Evolutionary conservation across 92 coral and sea anemone species (phyloP).

Genomic region (Epizoanthus ramosus): DNA sequence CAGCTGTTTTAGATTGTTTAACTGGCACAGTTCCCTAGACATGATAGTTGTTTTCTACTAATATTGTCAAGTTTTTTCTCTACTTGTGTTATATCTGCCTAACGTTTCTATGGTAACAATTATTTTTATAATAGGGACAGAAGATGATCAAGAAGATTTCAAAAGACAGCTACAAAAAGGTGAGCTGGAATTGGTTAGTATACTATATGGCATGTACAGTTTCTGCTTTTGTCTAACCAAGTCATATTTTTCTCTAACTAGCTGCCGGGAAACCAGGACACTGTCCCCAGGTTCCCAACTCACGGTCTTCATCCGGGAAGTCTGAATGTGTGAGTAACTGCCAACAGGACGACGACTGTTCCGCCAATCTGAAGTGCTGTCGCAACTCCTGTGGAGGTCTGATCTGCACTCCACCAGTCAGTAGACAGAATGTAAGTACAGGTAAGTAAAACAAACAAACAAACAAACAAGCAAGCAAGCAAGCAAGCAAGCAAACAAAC

Average conservation of each 20-base stretch:
- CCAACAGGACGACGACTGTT: slow-evolving; percentile 39
- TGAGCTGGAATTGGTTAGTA: not conserved
- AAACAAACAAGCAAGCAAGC: too few species aligned
- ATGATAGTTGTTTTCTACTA: too few species aligned
- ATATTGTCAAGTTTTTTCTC: too few species aligned
- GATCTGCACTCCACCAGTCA: slow-evolving; percentile 16
- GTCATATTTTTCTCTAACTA: not conserved
- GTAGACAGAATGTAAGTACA: not conserved
- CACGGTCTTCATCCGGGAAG: not conserved
- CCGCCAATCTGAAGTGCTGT: slow-evolving; percentile 31
- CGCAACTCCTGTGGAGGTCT: slow-evolving; percentile 20
- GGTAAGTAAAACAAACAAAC: slow-evolving; percentile 10
- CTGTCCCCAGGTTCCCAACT: slow-evolving; percentile 10
- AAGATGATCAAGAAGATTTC: not conserved
- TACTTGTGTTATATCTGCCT: too few species aligned
- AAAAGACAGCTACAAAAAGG: slow-evolving; percentile 37
- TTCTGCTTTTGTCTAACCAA: not conserved
- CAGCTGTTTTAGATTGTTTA: too few species aligned
- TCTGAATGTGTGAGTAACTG: slow-evolving; percentile 9
- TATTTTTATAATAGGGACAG: not conserved
- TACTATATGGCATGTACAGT: not conserved
- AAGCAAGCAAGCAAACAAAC: too few species aligned
- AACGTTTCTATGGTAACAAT: too few species aligned
- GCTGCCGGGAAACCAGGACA: slow-evolving; percentile 37
- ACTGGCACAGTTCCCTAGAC: too few species aligned